Evolutionary conservation across 2,797 vertebrate genomes (phyloP).

Genomic region (Danio albolineatus): DNA sequence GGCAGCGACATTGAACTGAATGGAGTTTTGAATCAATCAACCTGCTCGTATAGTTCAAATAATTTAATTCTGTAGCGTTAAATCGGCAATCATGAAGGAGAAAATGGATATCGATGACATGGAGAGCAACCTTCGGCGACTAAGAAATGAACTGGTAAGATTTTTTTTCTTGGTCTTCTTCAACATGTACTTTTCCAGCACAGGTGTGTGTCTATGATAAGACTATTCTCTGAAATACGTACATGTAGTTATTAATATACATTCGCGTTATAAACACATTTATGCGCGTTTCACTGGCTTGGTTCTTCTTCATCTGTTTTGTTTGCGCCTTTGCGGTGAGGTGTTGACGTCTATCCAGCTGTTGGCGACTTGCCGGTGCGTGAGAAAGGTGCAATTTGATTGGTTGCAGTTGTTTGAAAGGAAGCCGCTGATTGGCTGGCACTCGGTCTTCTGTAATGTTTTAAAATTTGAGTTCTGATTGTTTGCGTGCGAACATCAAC

Average conservation of each 20-base stretch:
- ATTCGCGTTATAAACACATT: background rate
- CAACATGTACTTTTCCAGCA: background rate
- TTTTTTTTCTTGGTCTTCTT: background rate
- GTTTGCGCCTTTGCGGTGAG: background rate
- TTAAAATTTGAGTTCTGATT: background rate
- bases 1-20: background rate
- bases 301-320: background rate
- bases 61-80: too few species aligned
- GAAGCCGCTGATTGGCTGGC: conserved; percentile 48
- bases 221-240: background rate
- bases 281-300: background rate
- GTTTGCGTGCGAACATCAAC: background rate
- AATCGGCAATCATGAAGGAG: background rate
- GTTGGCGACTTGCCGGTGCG: background rate
- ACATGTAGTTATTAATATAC: background rate
- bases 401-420: conserved; percentile 43
- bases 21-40: background rate
- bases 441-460: background rate
- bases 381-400: background rate
- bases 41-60: background rate
- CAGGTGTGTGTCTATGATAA: background rate
- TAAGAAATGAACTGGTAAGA: conserved; percentile 65
- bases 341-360: background rate
- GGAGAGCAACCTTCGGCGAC: conserved; percentile 55
- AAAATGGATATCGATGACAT: conserved; percentile 46